Conservation (phyloP, 2,113 vertebrate genomes). For the Tachysurus vachellii region DNA sequence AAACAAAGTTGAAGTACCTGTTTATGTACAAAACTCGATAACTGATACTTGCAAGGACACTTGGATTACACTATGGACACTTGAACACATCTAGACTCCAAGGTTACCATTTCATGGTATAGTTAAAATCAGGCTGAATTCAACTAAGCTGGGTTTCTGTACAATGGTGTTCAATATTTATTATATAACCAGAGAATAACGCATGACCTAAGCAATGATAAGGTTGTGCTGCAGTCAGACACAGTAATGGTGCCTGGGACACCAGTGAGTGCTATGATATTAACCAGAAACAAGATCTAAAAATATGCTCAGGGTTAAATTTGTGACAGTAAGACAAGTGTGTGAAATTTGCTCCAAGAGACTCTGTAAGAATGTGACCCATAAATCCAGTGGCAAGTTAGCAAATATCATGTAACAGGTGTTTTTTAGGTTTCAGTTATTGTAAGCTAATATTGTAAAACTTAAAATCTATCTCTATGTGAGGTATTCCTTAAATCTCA, state of each 20-base stretch:
- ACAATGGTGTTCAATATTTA: not conserved
- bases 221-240: not conserved
- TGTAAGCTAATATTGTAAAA: not conserved
- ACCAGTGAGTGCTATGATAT: not conserved
- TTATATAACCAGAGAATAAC: not conserved
- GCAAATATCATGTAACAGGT: not conserved
- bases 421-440: not conserved
- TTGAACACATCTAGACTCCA: not conserved
- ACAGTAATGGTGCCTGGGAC: not conserved
- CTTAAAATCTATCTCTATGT: no score
- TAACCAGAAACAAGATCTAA: conserved; percentile 27
- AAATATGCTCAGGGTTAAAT: conserved; percentile 11
- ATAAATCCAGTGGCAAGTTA: not conserved
- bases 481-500: not conserved
- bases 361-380: not conserved
- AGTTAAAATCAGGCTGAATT: not conserved
- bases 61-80: not conserved
- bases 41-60: not conserved
- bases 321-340: not conserved
- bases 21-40: not conserved
- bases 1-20: not conserved
- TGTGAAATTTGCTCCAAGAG: conserved; percentile 8
- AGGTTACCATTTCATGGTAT: not conserved
- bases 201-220: not conserved
- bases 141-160: not conserved